These are phyloP conservation scores for Penaeus indicus DNA, from an alignment of 1,140 invertebrate genomes.

Conservation along the genomic window DNA sequence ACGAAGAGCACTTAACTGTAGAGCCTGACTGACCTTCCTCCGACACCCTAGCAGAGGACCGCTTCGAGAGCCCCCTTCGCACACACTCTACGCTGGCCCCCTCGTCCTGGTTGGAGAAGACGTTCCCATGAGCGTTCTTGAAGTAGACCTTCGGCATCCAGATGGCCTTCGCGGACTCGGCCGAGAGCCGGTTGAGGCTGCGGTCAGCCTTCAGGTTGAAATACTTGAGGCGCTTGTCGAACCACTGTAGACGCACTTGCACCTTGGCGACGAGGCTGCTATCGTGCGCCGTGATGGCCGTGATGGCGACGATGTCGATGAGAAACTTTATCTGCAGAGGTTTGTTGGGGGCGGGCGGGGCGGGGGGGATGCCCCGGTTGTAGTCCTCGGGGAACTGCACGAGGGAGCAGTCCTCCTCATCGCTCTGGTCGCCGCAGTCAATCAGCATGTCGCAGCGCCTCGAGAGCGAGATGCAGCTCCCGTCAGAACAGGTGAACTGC, in stretches of 20 bases:
- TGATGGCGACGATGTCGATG: constrained; percentile 43
- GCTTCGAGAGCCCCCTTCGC: constrained; percentile 4
- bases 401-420: constrained; percentile 85
- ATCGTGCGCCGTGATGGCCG: constrained; percentile 45
- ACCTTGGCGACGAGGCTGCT: constrained; percentile 42
- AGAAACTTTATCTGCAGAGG: constrained; percentile 35
- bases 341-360: neutral
- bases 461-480: constrained; percentile 87
- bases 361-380: constrained; percentile 45
- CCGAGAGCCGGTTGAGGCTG: constrained; percentile 49
- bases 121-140: constrained; percentile 52
- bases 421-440: constrained; percentile 89
- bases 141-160: constrained; percentile 61
- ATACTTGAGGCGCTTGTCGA: constrained; percentile 47
- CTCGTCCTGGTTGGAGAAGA: constrained; percentile 48
- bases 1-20: too few relatives aligned
- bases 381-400: constrained; percentile 48
- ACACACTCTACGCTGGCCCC: constrained; percentile 53
- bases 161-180: constrained; percentile 5
- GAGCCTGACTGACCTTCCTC: constrained; percentile 47
- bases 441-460: constrained; percentile 84
- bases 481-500: constrained; percentile 91
- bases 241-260: constrained; percentile 40
- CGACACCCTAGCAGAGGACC: constrained; percentile 24
- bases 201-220: constrained; percentile 57